Base-by-base conservation (phyloP, 2,113 vertebrate species). In the Pollimyrus isidori region DNA sequence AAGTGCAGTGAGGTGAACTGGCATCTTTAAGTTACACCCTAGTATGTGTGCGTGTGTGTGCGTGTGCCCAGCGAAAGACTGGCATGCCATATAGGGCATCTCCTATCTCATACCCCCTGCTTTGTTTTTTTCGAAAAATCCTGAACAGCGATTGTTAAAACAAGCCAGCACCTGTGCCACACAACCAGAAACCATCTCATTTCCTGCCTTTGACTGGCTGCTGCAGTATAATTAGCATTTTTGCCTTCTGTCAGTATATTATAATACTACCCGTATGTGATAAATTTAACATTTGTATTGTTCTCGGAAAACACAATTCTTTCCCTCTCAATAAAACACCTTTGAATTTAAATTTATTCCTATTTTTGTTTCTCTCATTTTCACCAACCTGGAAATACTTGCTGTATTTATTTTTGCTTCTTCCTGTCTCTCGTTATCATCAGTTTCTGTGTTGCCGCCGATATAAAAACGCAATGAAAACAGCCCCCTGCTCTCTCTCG, bases 401-500 rank as follows among this genome's bases (percentile, higher is more conserved):
- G n/a, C 48, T 23, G 83, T 30, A 23, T 86, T 50, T 86, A 49
- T 50, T 86, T 86, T 49, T 23, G 21, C 46, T 85, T n/a, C 45
- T 86, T 46, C 45, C 83, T 50, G 45, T 80, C 73, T 30, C 65
- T 86, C 46, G 45, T 49, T 86, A 86, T 30, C 23, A 23, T 50
- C 48, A 50, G 46, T 49, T 86, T 48, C 83, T 49, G 83, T 26
- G 50, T 21, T 4, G 83, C 46, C 23, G 83, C 23, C 2, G 48
- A 50, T 49, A 86, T 50, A 48, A 86, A 80, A 86, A 86, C 45
- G 48, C 50, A 86, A 86, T 86, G 45, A 86, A 86, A 86, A 86
- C 45, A 86, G 11, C 83, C 83, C 56, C 58, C 19, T 13, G 3
- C 11, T 86, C 45, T 50, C 48, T 26, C n/a, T 86, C 46, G 48